Conservation (phyloP, 2,113 vertebrate genomes). For the Natator depressus region DNA sequence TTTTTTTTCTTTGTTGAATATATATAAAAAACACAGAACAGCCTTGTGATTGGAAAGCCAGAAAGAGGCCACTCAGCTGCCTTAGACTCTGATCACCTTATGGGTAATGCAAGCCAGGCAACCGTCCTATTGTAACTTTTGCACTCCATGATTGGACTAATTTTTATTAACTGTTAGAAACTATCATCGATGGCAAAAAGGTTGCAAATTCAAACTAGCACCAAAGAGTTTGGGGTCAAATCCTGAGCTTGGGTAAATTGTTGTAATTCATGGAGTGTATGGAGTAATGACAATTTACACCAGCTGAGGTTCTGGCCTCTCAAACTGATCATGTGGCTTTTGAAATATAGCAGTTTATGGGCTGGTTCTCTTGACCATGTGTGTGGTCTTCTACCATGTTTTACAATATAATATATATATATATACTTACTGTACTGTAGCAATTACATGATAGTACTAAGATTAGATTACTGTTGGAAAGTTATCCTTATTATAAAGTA, state of each 20-base stretch:
- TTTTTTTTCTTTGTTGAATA: neutral
- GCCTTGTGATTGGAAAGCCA: neutral
- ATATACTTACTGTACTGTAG: slow-evolving; percentile 5
- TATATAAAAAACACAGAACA: slow-evolving; percentile 29
- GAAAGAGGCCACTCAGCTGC: neutral
- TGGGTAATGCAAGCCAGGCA: neutral
- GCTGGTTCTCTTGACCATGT: neutral
- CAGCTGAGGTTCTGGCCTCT: neutral
- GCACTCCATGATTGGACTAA: neutral
- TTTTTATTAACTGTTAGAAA: neutral
- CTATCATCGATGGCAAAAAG: neutral
- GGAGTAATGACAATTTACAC: slow-evolving; percentile 16
- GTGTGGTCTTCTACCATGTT: slow-evolving; percentile 39
- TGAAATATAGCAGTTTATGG: slow-evolving; percentile 20
- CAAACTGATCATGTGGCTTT: neutral
- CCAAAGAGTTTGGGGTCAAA: neutral
- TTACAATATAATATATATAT: neutral
- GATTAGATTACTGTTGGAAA: slow-evolving; percentile 21
- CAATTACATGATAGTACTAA: neutral
- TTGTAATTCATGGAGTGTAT: neutral
- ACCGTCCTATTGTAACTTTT: neutral
- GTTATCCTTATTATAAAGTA: slow-evolving; percentile 13
- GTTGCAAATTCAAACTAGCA: neutral
- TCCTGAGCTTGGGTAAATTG: neutral
- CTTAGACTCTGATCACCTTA: neutral